Evolutionary conservation across 2,888 invertebrate species (phyloP).

Genomic region (Geophilus truncorum): DNA sequence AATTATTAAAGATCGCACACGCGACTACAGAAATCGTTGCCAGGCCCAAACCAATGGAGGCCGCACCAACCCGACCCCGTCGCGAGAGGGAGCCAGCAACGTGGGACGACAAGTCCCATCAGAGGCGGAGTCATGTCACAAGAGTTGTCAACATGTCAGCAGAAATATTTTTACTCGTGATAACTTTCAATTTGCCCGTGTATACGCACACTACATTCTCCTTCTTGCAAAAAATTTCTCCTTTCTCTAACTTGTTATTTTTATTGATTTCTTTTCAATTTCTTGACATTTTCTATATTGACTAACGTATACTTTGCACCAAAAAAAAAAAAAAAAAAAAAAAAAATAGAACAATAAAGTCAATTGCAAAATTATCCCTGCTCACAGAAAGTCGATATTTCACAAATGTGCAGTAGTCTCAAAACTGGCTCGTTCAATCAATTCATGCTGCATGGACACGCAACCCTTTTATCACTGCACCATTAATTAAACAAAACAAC

Average conservation of each 20-base stretch:
- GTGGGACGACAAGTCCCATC: background rate
- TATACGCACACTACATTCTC: background rate
- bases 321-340: background rate
- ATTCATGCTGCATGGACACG: conserved; percentile 4
- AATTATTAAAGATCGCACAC: conserved; percentile 16
- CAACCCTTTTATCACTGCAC: conserved; percentile 20
- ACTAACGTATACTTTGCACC: background rate
- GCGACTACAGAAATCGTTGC: conserved; percentile 14
- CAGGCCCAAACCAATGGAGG: conserved; percentile 1
- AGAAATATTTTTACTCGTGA: background rate
- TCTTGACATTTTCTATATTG: background rate
- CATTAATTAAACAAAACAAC: background rate
- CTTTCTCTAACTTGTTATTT: background rate
- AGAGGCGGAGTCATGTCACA: background rate
- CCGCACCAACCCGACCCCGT: background rate
- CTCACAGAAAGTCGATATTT: background rate
- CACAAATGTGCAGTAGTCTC: conserved; percentile 12
- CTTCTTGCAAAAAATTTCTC: background rate
- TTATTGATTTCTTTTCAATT: conserved; percentile 9
- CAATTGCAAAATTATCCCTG: conserved; percentile 10
- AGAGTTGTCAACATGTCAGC: conserved; percentile 4
- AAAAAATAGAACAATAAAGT: background rate
- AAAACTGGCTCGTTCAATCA: conserved; percentile 16
- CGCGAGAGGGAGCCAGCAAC: background rate
- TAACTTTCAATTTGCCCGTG: conserved; percentile 1